These are phyloP conservation scores for Thalassoma bifasciatum DNA, from an alignment of 2,113 vertebrate species.

Conservation along the genomic window DNA sequence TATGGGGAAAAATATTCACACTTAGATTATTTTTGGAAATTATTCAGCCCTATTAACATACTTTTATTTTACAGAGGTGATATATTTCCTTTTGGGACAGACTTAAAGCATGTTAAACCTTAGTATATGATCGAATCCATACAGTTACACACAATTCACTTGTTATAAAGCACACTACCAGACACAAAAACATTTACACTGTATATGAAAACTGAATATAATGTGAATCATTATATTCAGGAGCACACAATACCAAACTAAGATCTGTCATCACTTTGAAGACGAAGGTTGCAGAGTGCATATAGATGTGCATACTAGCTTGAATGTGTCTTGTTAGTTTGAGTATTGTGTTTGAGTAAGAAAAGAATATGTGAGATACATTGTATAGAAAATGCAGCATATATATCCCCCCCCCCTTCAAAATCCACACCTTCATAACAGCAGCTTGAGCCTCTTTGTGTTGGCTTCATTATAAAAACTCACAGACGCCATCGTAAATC, in stretches of 20 bases:
- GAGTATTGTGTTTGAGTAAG: background rate
- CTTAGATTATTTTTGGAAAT: no score
- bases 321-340: background rate
- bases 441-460: slow-evolving; percentile 23
- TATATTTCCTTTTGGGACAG: no score
- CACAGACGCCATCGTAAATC: slow-evolving; percentile 43
- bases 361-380: background rate
- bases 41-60: no score
- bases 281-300: background rate
- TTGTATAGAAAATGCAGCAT: background rate
- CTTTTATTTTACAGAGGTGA: no score
- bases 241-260: background rate
- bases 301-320: background rate
- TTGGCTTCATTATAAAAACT: slow-evolving; percentile 22
- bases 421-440: slow-evolving; percentile 7
- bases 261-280: background rate
- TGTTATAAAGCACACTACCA: no score
- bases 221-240: no score
- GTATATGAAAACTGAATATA: no score
- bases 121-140: no score
- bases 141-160: no score
- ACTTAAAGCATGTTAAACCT: background rate
- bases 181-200: no score
- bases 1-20: no score
- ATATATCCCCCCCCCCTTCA: no score